phyloP scores from a whole-genome alignment of 2,888 invertebrate genomes.

The Limnephilus auricula region DNA sequence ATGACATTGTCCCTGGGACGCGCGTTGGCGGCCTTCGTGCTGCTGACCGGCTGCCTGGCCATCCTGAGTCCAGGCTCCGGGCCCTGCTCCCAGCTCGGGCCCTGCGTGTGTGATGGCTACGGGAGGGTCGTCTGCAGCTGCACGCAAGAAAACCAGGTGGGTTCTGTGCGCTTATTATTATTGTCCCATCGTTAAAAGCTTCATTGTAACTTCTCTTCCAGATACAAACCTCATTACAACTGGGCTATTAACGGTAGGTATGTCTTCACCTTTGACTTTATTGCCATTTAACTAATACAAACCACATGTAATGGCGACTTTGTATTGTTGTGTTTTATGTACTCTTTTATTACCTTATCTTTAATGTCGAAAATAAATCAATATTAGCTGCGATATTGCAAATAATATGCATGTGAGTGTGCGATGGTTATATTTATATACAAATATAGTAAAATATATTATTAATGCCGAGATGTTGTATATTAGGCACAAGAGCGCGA shows the following conservation, averaged over 20 bases:
- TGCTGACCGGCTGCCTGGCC: background rate
- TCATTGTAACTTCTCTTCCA: background rate
- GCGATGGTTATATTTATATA: background rate
- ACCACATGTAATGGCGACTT: background rate
- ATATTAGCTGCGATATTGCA: background rate
- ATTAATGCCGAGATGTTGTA: background rate
- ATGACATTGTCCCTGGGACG: background rate
- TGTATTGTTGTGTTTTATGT: background rate
- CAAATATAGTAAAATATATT: background rate
- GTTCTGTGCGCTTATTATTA: background rate
- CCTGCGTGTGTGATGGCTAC: conserved; percentile 79
- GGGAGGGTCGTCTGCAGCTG: conserved; percentile 79
- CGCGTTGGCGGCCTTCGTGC: background rate
- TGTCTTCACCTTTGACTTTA: background rate
- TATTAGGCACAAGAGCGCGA: background rate
- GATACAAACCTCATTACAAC: too few relatives aligned
- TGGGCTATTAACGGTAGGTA: background rate
- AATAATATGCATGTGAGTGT: background rate
- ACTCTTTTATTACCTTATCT: background rate
- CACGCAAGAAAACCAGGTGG: conserved; percentile 74
- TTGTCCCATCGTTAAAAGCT: background rate
- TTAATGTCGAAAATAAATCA: background rate
- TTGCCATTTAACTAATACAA: background rate
- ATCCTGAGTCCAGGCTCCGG: background rate
- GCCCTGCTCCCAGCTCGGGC: conserved; percentile 68